Conservation (phyloP, 2,797 vertebrate genomes). For the Pangasius sanitwongsei region DNA sequence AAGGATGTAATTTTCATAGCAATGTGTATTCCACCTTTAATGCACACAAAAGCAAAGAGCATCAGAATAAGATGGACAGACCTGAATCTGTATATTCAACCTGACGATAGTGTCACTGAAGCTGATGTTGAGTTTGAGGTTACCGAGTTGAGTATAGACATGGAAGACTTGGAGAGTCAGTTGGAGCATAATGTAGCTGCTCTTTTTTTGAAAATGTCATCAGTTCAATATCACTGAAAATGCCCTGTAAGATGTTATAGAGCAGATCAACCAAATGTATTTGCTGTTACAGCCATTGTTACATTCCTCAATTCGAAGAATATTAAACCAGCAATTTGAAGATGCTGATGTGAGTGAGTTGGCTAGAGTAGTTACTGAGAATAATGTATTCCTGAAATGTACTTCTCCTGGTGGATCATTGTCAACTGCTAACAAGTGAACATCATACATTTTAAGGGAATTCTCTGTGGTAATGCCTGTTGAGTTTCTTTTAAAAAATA, state of each 20-base stretch:
- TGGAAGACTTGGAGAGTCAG: not conserved
- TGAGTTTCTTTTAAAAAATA: not conserved
- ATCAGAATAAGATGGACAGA: constrained; percentile 26
- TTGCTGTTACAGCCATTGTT: not conserved
- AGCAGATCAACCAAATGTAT: not conserved
- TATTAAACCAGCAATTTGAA: not conserved
- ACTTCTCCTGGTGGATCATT: not conserved
- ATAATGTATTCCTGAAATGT: not conserved
- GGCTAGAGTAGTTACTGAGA: not conserved
- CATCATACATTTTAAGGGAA: not conserved
- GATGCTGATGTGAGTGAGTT: not conserved
- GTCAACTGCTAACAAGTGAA: not conserved
- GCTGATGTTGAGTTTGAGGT: not conserved
- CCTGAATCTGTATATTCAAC: constrained; percentile 2
- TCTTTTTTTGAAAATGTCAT: not conserved
- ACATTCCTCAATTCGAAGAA: not conserved
- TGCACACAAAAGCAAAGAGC: constrained; percentile 40
- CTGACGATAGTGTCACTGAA: not conserved
- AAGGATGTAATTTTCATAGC: constrained; percentile 42
- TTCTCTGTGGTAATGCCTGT: not conserved
- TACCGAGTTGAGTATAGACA: not conserved
- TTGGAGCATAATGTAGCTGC: not conserved
- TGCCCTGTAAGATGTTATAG: not conserved
- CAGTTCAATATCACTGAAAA: not conserved
- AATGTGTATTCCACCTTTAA: constrained; percentile 49